Evolutionary conservation across 2,888 invertebrate genomes (phyloP), one percentile per base, ranked within the genome.

Genomic region (Pharmacophagus antenor): DNA sequence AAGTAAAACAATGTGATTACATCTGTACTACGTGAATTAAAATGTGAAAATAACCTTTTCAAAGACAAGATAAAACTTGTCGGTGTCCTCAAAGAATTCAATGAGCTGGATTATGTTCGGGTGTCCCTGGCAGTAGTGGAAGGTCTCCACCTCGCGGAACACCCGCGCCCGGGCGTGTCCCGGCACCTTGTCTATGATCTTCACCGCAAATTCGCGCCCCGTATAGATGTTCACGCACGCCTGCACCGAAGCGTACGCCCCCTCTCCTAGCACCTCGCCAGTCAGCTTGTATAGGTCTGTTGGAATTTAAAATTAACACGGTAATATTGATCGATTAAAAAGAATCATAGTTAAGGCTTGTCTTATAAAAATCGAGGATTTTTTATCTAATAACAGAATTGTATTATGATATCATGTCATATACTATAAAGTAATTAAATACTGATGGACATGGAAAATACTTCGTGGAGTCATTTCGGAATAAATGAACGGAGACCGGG

Each of bases 91-190:
- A 88, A 98, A 97, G 92, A 97, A 97, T 88, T 99, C 99, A 76
- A 97, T 95, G 86, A 99, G 94, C 91, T 99, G 98, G 83, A 99
- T 96, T 88, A 99, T 98, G 88, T 99, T 98, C 65, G 97, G 96
- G 92, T 99, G 98, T 72, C 97, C 97, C 89, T 97, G 96, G 91
- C 99, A 99, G 91, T 98, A 96, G 91, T 98, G 97, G 93, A 99
- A 99, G 69, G 98, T 99, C 92, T 99, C 99, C 79, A 99, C 98
- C 91, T 99, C 99, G 74, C 98, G 97, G 92, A 99, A 97, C 74
- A 99, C 97, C 79, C 99, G 94, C 77, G 95, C 96, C 73, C 99
- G 94, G 76, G 97, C 97, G 91, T 98, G 98, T 67, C 97, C 97
- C 70, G 97, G 97, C 79, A 96, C 96, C 88, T 98, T 98, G 88